Evolutionary conservation across 2,113 vertebrate species (phyloP).

Genomic region (Sialia sialis): DNA sequence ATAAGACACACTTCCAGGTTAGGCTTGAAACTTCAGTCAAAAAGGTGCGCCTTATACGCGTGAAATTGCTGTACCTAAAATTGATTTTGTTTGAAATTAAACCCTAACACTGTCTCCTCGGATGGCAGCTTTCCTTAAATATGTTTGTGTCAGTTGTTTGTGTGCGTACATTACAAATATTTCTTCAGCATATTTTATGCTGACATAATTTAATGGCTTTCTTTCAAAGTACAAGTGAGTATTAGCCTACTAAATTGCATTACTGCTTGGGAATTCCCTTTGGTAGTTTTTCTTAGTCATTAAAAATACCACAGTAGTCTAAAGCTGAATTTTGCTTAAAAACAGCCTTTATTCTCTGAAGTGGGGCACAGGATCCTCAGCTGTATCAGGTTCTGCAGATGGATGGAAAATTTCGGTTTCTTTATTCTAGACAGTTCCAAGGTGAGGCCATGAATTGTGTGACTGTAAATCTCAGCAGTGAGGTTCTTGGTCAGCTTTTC

Average conservation of each 20-base stretch:
- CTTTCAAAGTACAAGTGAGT: slow-evolving; percentile 23
- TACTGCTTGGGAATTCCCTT: slow-evolving; percentile 10
- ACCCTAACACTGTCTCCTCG: fast-evolving
- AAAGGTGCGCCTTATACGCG: no score
- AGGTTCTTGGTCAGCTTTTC: not conserved
- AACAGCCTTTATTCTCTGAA: not conserved
- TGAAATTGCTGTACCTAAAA: no score
- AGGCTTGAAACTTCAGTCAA: no score
- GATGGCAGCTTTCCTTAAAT: not conserved
- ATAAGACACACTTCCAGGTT: no score
- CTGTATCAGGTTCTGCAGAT: not conserved
- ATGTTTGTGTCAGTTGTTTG: not conserved
- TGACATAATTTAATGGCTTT: slow-evolving; percentile 19
- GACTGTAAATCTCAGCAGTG: not conserved
- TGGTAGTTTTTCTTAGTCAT: slow-evolving; percentile 28
- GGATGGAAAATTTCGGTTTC: not conserved
- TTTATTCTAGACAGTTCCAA: not conserved
- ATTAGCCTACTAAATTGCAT: slow-evolving; percentile 16
- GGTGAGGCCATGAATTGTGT: not conserved
- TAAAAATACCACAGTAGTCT: not conserved
- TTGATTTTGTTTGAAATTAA: not conserved
- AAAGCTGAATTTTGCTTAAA: not conserved
- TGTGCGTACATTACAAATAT: not conserved
- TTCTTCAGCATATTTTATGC: not conserved
- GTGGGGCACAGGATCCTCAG: not conserved